Percentiles rank a stretch among this genome's conserved stretches.
Evolutionary conservation across 2,797 vertebrate genomes (phyloP).

Genomic region (Liasis olivaceus): DNA sequence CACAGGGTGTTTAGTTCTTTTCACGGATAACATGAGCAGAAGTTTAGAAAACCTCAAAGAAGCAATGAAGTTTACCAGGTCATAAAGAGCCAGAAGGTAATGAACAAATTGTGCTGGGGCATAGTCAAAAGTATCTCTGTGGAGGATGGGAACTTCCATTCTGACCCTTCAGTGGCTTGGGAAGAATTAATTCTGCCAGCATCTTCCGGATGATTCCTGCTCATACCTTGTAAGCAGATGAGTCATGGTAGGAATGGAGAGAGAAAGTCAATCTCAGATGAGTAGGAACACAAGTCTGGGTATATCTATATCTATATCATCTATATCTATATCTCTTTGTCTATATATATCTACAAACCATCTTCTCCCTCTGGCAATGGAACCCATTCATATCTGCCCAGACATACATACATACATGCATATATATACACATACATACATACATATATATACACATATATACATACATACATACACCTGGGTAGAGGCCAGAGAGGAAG

Average conservation of each 20-base stretch:
- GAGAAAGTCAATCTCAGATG: not conserved
- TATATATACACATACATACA: too few relatives aligned
- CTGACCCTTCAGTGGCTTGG: not conserved
- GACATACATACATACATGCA: too few relatives aligned
- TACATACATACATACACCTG: too few relatives aligned
- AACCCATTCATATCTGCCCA: too few relatives aligned
- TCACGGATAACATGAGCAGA: not conserved
- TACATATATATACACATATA: too few relatives aligned
- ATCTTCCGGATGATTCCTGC: not conserved
- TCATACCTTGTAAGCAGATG: too few relatives aligned
- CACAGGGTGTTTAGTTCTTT: not conserved
- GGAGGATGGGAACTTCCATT: not conserved
- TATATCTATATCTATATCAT: too few relatives aligned
- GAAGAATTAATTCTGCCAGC: not conserved
- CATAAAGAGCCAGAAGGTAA: not conserved
- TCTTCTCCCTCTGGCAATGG: too few relatives aligned
- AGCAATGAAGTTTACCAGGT: not conserved
- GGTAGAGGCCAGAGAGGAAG: not conserved
- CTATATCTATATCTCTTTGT: not conserved
- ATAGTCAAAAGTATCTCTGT: not conserved
- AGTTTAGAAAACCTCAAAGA: not conserved
- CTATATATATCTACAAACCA: not conserved
- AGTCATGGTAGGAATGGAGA: not conserved
- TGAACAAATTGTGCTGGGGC: not conserved
- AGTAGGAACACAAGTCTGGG: not conserved